Conservation (phyloP, 2,888 invertebrate species). For the Rhorus exstirpatorius region DNA sequence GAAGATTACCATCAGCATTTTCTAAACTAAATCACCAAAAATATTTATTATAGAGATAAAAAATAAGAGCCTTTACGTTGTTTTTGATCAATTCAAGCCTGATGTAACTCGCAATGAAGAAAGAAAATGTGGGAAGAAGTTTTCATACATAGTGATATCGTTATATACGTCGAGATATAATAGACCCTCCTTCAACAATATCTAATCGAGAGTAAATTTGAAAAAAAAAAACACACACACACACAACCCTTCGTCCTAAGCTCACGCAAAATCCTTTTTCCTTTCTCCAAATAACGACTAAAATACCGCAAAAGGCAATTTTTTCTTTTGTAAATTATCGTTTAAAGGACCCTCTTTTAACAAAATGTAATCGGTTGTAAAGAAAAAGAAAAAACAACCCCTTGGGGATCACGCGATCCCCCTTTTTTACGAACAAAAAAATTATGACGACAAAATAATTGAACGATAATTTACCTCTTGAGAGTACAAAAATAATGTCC, state of each 20-base stretch:
- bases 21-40: too few species aligned
- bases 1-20: too few species aligned
- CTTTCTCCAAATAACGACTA: slow-evolving; percentile 30
- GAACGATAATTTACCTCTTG: not conserved
- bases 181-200: slow-evolving; percentile 46
- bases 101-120: slow-evolving; percentile 39
- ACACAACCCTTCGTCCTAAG: slow-evolving; percentile 35
- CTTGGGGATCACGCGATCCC: slow-evolving; percentile 3
- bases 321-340: slow-evolving; percentile 42
- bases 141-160: slow-evolving; percentile 21
- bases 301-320: slow-evolving; percentile 35
- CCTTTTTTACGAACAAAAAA: not conserved
- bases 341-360: slow-evolving; percentile 46
- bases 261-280: slow-evolving; percentile 52
- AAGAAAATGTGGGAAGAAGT: slow-evolving; percentile 45
- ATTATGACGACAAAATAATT: not conserved
- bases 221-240: slow-evolving; percentile 19
- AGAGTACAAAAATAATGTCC: too few species aligned
- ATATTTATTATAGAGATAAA: not conserved
- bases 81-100: slow-evolving; percentile 54
- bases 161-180: slow-evolving; percentile 33
- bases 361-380: slow-evolving; percentile 63
- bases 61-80: slow-evolving; percentile 1
- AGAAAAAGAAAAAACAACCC: slow-evolving; percentile 39
- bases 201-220: slow-evolving; percentile 56